Evolutionary conservation across 2,888 invertebrate species (phyloP).

Genomic region (Cerastis rubricosa): DNA sequence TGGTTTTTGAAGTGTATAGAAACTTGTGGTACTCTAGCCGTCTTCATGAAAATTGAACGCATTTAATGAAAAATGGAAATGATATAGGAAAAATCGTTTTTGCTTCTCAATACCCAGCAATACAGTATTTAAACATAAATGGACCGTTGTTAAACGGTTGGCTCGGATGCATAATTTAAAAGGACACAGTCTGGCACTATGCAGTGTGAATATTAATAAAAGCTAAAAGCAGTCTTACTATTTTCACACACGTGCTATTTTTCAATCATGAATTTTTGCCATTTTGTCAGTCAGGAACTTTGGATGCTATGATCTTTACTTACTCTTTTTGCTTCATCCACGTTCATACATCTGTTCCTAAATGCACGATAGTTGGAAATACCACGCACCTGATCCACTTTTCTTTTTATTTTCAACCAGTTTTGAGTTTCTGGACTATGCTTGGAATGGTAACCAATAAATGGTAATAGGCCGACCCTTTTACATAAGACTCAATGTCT

Average conservation of each 20-base stretch:
- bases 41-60: neutral
- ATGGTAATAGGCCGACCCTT: constrained; percentile 6
- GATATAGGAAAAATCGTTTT: constrained; percentile 12
- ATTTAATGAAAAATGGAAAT: constrained; percentile 17
- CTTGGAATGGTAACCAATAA: neutral
- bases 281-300: neutral
- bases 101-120: constrained; percentile 13
- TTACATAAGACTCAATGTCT: constrained; percentile 11
- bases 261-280: neutral
- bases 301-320: neutral
- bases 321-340: too few species aligned
- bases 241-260: neutral
- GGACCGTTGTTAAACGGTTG: neutral
- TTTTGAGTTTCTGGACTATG: neutral
- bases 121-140: constrained; percentile 31
- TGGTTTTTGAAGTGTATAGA: neutral
- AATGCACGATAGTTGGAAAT: neutral
- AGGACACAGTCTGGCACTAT: constrained; percentile 12
- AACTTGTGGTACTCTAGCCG: neutral
- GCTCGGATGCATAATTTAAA: constrained; percentile 26
- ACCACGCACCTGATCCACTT: neutral
- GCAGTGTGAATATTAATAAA: constrained; percentile 12
- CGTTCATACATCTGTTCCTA: neutral
- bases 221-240: neutral
- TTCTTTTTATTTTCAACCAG: neutral